These are phyloP conservation scores for Porites rus DNA, from an alignment of 92 coral and sea anemone species.

Conservation along the genomic window DNA sequence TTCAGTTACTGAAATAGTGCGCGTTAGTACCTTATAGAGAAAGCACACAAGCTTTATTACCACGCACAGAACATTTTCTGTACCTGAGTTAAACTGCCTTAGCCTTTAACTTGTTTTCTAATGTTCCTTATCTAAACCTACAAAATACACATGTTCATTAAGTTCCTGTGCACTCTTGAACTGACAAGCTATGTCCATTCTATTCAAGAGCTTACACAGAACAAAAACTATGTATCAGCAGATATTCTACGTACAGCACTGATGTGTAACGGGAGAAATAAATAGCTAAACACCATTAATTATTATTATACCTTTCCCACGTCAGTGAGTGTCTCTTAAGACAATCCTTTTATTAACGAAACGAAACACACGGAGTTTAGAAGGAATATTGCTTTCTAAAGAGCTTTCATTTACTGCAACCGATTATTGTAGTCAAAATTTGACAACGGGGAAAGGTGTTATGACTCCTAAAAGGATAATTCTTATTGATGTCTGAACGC, in stretches of 20 bases:
- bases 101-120: not conserved
- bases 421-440: not conserved
- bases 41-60: not conserved
- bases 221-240: too few relatives aligned
- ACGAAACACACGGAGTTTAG: not conserved
- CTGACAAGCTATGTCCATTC: too few relatives aligned
- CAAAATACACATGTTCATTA: too few relatives aligned
- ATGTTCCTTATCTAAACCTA: too few relatives aligned
- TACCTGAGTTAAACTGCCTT: not conserved
- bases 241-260: too few relatives aligned
- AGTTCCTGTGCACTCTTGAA: not conserved
- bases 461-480: not conserved
- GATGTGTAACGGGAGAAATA: not conserved
- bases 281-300: not conserved
- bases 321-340: not conserved
- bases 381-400: not conserved
- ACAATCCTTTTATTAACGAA: too few relatives aligned
- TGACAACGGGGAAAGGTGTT: not conserved
- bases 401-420: not conserved
- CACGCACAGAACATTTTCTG: not conserved
- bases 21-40: not conserved
- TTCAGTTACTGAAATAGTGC: not conserved
- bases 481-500: too few relatives aligned
- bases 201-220: too few relatives aligned
- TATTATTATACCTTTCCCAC: not conserved